Evolutionary conservation across 2,797 vertebrate species (phyloP), one percentile per base, ranked within the genome.

Genomic region (Buceros bicornis): DNA sequence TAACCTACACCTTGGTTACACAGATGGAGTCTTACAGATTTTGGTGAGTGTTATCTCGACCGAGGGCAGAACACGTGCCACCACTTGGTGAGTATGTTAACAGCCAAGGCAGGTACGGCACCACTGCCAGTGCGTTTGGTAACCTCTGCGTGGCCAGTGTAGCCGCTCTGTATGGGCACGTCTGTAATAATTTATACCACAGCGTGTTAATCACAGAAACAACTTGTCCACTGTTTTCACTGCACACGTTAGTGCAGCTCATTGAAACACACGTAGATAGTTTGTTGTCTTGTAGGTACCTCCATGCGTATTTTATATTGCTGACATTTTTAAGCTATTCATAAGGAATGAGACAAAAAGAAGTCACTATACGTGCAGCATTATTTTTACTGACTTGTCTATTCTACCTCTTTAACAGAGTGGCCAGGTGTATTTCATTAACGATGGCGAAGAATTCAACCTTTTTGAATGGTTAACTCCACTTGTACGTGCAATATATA

Each of bases 401-500:
- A 58, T 35, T 82, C 42, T 89, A 6, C 77, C 67, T 87, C 65
- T 89, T 98, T 65, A 94, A 85, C 98, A 99, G 99, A 99, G 98
- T 40, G 99, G 99, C 60, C 99, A 99, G 96, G 98, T 97, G 2
- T 99, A 99, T 96, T 99, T 99, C 97, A 99, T 99, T 91, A 99
- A 99, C 3, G 99, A 99, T 2, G 99, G 99, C 0, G 98, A 99
- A 77, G 98, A 99, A 4, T 98, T 99, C 87, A 99, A 99, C 96
- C 96, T 99, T 85, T 99, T 99, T 64, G 99, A 99, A 76, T 99
- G 99, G 99, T 94, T 99, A 74, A 98, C 98, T 43, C 99, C 99
- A 5, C 94, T 99, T 97, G 99, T 99, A 98, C 82, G 99, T 98
- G 56, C 45, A 69, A 28, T 22, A 20, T 47, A 29, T 6, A 33